Evolutionary conservation across 2,888 invertebrate genomes (phyloP), one percentile per base, ranked within the genome.

Genomic region (Eilema griseolum): DNA sequence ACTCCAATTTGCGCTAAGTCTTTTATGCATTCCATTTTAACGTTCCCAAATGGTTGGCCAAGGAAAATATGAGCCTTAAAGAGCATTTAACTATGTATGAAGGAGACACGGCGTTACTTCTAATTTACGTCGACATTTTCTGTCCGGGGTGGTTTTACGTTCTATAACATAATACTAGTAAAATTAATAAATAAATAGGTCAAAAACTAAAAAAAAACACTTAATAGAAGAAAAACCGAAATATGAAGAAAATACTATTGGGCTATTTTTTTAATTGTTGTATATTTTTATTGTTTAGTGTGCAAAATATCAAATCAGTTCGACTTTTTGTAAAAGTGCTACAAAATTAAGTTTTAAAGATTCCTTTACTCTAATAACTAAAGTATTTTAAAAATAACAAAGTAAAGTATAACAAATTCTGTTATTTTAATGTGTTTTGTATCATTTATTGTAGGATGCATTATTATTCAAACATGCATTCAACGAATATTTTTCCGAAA

Each of bases 11-110:
- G 88, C 84, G 86, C 87, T 87, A 90, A 90, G 88, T 89, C 89
- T 92, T 91, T 92, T 91, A 90, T 90, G 87, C 87, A 89, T 92
- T 91, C 89, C 89, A 91, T 91, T 92, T 90, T 90, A 92, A 90
- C 87, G 89, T 86, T 89, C 88, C 89, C 86, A 90, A 91, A 93
- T 90, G 89, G 89, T 82, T 83, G 85, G 85, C 85, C 87, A 88
- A 89, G 86, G 90, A 88, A 93, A 93, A 93, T 93, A 93, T 91
- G 90, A 81, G 83, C 88, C 91, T 92, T 93, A 91, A 93, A 92
- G 87, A 93, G 89, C 88, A 90, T 93, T 94, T 93, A 93, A 92
- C 90, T 93, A 93, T 94, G 92, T 93, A 94, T 93, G 92, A 92
- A 92, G 92, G 88, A 93, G 92, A 94, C 91, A 91, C 84, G 87